phyloP scores from a whole-genome alignment of 2,797 vertebrate species.

The Chelon labrosus region DNA sequence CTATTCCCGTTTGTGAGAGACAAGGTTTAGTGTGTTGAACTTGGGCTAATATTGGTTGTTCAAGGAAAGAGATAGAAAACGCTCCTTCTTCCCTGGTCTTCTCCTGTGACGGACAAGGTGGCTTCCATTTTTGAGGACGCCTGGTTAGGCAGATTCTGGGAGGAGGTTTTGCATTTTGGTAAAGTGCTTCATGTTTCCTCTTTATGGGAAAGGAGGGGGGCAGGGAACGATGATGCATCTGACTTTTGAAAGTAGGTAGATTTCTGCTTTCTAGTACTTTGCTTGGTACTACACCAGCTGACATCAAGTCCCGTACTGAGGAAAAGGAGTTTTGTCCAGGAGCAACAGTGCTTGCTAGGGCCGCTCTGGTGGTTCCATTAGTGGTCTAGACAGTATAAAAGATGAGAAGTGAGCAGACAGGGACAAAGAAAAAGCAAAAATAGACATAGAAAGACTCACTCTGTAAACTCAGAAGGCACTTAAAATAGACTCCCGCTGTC shows the following conservation, averaged over 20 bases:
- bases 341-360: slow-evolving; percentile 6
- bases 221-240: not conserved
- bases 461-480: slow-evolving; percentile 15
- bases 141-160: slow-evolving; percentile 37
- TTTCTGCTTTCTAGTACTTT: slow-evolving; percentile 6
- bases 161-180: slow-evolving; percentile 4
- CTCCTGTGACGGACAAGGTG: slow-evolving; percentile 46
- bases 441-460: slow-evolving; percentile 24
- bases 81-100: slow-evolving; percentile 13
- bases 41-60: not conserved
- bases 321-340: slow-evolving; percentile 21
- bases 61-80: not conserved
- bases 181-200: slow-evolving; percentile 74
- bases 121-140: slow-evolving; percentile 56
- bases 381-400: slow-evolving; percentile 50
- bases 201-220: slow-evolving; percentile 63
- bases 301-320: slow-evolving; percentile 2
- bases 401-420: slow-evolving; percentile 16
- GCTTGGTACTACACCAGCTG: not conserved
- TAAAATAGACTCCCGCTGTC: slow-evolving; percentile 29
- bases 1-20: slow-evolving; percentile 1
- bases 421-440: slow-evolving; percentile 28
- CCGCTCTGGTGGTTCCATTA: slow-evolving; percentile 36
- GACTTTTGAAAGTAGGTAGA: not conserved
- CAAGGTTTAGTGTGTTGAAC: slow-evolving; percentile 4